These are phyloP conservation scores for Eleutherodactylus coqui DNA, from an alignment of 2,797 vertebrate genomes.

Conservation along the genomic window DNA sequence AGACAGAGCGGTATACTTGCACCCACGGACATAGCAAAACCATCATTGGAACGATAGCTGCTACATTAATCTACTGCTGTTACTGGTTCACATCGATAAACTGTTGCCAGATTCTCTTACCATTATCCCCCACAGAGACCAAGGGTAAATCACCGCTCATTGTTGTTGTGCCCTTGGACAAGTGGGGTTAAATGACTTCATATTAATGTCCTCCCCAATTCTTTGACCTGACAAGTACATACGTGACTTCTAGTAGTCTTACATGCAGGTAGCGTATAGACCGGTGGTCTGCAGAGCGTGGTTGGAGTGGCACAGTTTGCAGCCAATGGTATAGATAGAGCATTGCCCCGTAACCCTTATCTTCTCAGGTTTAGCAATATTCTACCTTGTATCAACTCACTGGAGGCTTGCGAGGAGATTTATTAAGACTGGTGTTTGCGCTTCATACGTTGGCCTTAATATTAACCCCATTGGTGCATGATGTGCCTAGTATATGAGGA, in stretches of 20 bases:
- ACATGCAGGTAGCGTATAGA: constrained; percentile 49
- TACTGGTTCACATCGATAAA: too few relatives aligned
- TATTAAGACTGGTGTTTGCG: too few relatives aligned
- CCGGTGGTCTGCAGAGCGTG: background rate
- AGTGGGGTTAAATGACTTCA: constrained; percentile 71
- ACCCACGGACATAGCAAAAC: too few relatives aligned
- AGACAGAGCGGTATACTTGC: too few relatives aligned
- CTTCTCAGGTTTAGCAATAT: constrained; percentile 21
- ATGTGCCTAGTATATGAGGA: too few relatives aligned
- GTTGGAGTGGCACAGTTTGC: background rate
- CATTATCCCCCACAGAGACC: constrained; percentile 58
- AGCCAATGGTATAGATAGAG: background rate
- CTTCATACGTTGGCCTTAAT: too few relatives aligned
- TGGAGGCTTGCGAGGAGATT: too few relatives aligned
- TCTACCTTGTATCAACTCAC: constrained; percentile 54
- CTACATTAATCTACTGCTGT: too few relatives aligned
- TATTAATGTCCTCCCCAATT: constrained; percentile 64
- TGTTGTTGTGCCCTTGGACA: background rate
- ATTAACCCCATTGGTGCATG: too few relatives aligned
- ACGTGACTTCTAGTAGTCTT: constrained; percentile 63
- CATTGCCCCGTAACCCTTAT: background rate
- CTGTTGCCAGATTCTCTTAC: too few relatives aligned
- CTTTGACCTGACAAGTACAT: constrained; percentile 73
- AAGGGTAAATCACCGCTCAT: background rate
- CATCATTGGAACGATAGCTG: too few relatives aligned